Evolutionary conservation across 2,888 invertebrate genomes (phyloP).

Genomic region (Xylota segnis): DNA sequence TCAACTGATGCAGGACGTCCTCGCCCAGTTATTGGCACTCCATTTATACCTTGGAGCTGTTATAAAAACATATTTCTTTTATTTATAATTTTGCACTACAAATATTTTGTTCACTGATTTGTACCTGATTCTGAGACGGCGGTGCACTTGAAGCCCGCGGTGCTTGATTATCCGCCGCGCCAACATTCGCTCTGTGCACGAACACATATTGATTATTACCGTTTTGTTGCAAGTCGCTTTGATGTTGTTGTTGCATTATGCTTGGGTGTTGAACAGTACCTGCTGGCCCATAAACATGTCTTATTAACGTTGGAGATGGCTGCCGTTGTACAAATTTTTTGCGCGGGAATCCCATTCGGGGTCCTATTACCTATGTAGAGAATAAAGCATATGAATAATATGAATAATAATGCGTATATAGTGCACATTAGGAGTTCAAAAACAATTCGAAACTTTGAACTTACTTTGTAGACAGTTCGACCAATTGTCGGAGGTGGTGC

Average conservation of each 20-base stretch:
- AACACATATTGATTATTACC: slow-evolving; percentile 91
- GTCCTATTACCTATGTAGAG: slow-evolving; percentile 82
- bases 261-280: slow-evolving; percentile 78
- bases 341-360: slow-evolving; percentile 83
- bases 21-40: slow-evolving; percentile 85
- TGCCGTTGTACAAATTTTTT: slow-evolving; percentile 86
- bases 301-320: slow-evolving; percentile 87
- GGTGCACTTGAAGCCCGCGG: slow-evolving; percentile 95
- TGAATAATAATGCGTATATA: no score
- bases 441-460: background rate
- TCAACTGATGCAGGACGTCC: slow-evolving; percentile 89
- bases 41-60: slow-evolving; percentile 84
- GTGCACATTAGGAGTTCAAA: background rate
- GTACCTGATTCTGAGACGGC: slow-evolving; percentile 87
- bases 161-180: slow-evolving; percentile 87
- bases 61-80: slow-evolving; percentile 68
- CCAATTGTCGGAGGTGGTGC: slow-evolving; percentile 80
- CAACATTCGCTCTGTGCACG: slow-evolving; percentile 89
- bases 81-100: background rate
- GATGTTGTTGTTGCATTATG: slow-evolving; percentile 77
- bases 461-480: slow-evolving; percentile 83
- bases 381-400: slow-evolving; percentile 24
- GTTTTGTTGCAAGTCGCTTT: slow-evolving; percentile 81
- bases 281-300: slow-evolving; percentile 85
- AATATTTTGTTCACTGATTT: background rate